These are phyloP conservation scores for Lepus oiostolus DNA, from an alignment of 2,797 vertebrate species.

Conservation along the genomic window DNA sequence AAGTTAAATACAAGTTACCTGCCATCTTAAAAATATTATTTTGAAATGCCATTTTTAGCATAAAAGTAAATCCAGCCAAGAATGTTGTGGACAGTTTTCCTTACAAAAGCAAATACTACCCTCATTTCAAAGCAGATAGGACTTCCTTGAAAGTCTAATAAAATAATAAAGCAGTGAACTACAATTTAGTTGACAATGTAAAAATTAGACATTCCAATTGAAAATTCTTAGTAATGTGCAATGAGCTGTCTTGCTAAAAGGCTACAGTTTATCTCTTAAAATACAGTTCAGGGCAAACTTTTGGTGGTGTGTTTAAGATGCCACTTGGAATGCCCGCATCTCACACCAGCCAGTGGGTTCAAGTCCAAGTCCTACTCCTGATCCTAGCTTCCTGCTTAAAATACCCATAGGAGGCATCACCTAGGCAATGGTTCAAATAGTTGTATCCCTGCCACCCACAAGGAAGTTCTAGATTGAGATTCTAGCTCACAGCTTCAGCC, in stretches of 20 bases:
- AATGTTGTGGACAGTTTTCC: neutral
- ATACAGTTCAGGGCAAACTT: neutral
- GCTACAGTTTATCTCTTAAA: neutral
- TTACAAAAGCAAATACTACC: neutral
- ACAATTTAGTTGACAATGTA: neutral
- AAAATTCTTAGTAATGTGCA: neutral
- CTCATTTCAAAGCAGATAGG: neutral
- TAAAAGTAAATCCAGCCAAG: constrained; percentile 9
- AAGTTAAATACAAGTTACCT: neutral
- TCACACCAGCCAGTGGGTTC: too few relatives aligned
- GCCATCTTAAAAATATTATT: neutral
- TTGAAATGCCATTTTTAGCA: neutral
- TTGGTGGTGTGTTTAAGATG: too few relatives aligned
- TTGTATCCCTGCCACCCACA: too few relatives aligned
- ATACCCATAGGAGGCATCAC: too few relatives aligned
- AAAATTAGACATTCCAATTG: neutral
- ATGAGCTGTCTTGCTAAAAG: neutral
- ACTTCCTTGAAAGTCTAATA: neutral
- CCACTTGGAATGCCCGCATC: too few relatives aligned
- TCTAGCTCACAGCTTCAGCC: too few relatives aligned
- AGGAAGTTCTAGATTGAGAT: too few relatives aligned
- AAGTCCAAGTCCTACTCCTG: too few relatives aligned
- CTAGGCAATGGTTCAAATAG: too few relatives aligned
- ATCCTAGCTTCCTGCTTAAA: too few relatives aligned
- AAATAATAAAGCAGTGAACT: neutral